Percentiles rank a stretch among this genome's conserved stretches.
Conservation (phyloP, 2,797 vertebrate species). For the Alexandromys oeconomus region DNA sequence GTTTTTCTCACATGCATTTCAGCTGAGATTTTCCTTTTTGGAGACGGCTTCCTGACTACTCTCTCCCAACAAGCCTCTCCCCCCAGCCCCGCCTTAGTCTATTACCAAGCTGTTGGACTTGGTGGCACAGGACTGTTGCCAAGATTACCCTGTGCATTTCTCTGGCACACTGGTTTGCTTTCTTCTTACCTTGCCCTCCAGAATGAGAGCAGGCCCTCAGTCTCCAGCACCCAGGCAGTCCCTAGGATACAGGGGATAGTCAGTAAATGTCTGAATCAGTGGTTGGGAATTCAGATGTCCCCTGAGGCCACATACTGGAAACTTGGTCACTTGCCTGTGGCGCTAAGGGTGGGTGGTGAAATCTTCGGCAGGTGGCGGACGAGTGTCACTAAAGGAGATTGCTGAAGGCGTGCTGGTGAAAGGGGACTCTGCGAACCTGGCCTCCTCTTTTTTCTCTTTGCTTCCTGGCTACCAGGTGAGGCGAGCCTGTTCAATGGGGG, state of each 20-base stretch:
- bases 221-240: neutral
- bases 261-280: slow-evolving; percentile 9
- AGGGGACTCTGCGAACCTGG: neutral
- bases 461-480: neutral
- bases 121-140: neutral
- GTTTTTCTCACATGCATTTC: neutral
- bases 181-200: neutral
- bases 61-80: neutral
- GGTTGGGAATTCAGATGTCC: neutral
- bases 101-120: neutral
- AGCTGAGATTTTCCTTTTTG: neutral
- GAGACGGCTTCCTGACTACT: neutral
- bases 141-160: neutral
- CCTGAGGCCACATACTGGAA: neutral
- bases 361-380: neutral
- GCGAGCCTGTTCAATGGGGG: neutral
- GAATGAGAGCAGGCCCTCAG: neutral
- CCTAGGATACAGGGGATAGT: neutral
- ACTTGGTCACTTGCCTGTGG: neutral
- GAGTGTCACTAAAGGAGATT: too few relatives aligned
- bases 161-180: neutral
- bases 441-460: neutral
- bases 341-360: neutral
- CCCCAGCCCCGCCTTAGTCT: neutral
- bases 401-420: neutral